Evolutionary conservation across 2,888 invertebrate species (phyloP), one percentile per base, ranked within the genome.

Genomic region (Synanthedon myopaeformis): DNA sequence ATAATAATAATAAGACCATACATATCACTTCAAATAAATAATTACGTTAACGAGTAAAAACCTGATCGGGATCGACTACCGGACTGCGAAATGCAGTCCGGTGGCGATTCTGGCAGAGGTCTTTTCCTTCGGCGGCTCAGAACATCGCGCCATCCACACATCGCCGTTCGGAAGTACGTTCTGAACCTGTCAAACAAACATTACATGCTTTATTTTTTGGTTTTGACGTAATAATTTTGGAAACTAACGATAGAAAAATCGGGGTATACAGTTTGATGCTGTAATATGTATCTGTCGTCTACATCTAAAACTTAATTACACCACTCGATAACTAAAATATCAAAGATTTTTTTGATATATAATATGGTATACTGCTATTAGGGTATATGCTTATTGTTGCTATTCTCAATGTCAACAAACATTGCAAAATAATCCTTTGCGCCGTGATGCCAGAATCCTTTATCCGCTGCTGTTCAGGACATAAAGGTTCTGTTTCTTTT

Each of bases 151-250:
- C 91, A 91, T 51, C 91, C 90, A 70, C 92, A 92, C 54, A 92
- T 90, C 3, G 91, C 92, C 53, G 91, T 89, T 61, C 91, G 90
- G 73, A 92, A 93, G 71, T 93, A 93, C 57, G 91, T 88, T 49
- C 92, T 85, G 76, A 93, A 93, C 73, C 93, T 93, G 82, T 11
- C 19, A 12, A 42, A n/a, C 45, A 45, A 12, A 45, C 13, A 28
- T 6, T 1, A 23, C 23, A 35, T 35, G 10, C 35, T 50, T 17
- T 10, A 50, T 10, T 12, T 13, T 19, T 10, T 50, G 1, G 19
- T 17, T 17, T 17, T 49, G 14, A 17, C 17, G 1, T n/a, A 13
- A 17, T 6, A 14, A 12, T 11, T 49, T 49, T 10, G 14, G 49
- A 49, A 12, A 45, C 12, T 45, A 4, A 23, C 23, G 23, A 23